Base-by-base conservation (phyloP, 1,140 invertebrate genomes). In the Akabosia matsudoensis region DNA sequence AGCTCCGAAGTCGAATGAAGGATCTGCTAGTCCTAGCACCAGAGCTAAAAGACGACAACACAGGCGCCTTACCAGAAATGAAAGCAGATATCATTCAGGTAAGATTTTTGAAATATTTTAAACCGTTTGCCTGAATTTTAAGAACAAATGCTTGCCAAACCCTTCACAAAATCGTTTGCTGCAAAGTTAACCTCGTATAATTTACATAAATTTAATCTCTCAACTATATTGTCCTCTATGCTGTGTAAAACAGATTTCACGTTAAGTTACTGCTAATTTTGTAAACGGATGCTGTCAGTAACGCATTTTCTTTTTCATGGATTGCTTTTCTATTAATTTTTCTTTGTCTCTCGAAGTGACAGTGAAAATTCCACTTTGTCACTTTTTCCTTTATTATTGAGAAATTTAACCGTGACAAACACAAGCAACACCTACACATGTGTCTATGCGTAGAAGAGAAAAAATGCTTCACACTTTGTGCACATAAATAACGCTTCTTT, bases 51-150 rank as follows among this genome's bases (percentile, higher is more conserved):
- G 93, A 83, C 89, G 93, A 83, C 92, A 92, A 83, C 94, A 96
- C 86, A 88, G 95, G 77, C 87, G 94, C 82, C 90, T 97, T 74
- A 97, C 95, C 79, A 88, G 95, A 83, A 95, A 97, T 87, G 96
- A 97, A 87, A 96, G 93, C 86, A 89, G 96, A 82, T 98, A 97
- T 86, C 96, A 97, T 86, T 97, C 95, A 85, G 95, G 95, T 97
- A 90, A 91, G 87, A 87, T 52, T 37, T 72, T 72, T 34, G 1
- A n/a, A n/a, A 37, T 72, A 18, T 34, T 7, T n/a, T 16, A 70
- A n/a, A n/a, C n/a, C 28, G 3, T 3, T 14, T 10, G 67, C 28
- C 22, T 64, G n/a, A 13, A 7, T 64, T 28, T 34, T 18, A 10
- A 45, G 37, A 45, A 45, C 37, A 45, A 45, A 10, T 18, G 37